Evolutionary conservation across 92 coral and sea anemone species (phyloP), one percentile per base, ranked within the genome.

Genomic region (Hydrozoanthus gracilis): DNA sequence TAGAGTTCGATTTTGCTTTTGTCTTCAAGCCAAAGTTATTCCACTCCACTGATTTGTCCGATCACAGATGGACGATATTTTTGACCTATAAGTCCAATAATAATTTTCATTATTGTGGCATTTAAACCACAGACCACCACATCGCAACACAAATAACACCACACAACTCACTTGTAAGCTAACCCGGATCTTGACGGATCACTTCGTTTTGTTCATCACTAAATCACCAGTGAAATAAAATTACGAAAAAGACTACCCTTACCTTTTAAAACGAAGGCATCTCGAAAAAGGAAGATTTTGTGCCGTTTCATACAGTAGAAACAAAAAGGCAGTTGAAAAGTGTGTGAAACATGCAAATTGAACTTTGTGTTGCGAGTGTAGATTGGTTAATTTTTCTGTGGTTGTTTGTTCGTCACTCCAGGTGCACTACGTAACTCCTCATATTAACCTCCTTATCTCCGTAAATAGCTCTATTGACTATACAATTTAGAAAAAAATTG

Each of bases 341-440:
- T 15, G 1, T 46, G 77, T 8, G 14, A 27, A 68, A 17, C 44
- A 68, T 35, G 27, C 4, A 27, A 27, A 68, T 68, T 15, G 12
- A 14, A 35, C 3, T 68, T 8, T 35, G 47, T 3, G 44, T 68
- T 68, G 73, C 12, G 44, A 68, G 45, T 4, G 6, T 20, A 68
- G 10, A 8, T 35, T 27, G 2, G 3, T 20, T 67, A 17, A 18
- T 67, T 65, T 6, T 20, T 67, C 46, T 4, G 44, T 18, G 18
- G 45, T 18, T 67, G 72, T 67, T 51, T 51, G 65, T 76, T 54
- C 64, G 60, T 18, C 60, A 51, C 44, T 76, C 46, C n/a, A 76
- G 66, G 20, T 52, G 64, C 39, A 27, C 80, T 12, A n/a, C 27
- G 45, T 45, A 72, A 8, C 3, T 46, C 47, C 12, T n/a, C 11